Conservation (phyloP, 2,888 invertebrate genomes). For the Homarus gammarus region DNA sequence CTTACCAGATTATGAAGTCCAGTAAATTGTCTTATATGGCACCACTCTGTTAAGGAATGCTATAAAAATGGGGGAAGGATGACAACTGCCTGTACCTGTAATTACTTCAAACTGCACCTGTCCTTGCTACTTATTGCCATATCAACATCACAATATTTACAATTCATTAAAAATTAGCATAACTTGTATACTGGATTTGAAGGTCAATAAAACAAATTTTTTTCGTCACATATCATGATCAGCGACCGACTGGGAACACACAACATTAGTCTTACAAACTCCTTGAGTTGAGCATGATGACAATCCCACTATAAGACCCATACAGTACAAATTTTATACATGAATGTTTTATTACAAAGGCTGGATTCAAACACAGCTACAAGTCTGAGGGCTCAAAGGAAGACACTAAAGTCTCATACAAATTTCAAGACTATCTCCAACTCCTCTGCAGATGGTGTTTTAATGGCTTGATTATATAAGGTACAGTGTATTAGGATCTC, state of each 20-base stretch:
- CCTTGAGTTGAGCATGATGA: conserved; percentile 50
- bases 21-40: no score
- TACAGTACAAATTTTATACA: conserved; percentile 51
- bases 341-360: conserved; percentile 38
- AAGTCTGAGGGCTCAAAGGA: conserved; percentile 16
- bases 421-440: not conserved
- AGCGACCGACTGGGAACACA: conserved; percentile 43
- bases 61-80: no score
- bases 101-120: no score
- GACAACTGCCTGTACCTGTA: no score
- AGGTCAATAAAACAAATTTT: conserved; percentile 13
- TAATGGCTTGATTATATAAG: not conserved
- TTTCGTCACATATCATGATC: conserved; percentile 44
- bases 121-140: no score
- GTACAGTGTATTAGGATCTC: not conserved
- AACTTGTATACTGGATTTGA: no score
- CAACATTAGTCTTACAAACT: conserved; percentile 39
- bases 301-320: conserved; percentile 39
- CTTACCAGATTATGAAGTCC: no score
- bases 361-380: conserved; percentile 39
- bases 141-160: no score
- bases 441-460: not conserved
- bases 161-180: no score
- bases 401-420: not conserved
- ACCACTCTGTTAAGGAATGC: no score